Conservation (phyloP, 2,113 vertebrate genomes). For the Catharus minimus region DNA sequence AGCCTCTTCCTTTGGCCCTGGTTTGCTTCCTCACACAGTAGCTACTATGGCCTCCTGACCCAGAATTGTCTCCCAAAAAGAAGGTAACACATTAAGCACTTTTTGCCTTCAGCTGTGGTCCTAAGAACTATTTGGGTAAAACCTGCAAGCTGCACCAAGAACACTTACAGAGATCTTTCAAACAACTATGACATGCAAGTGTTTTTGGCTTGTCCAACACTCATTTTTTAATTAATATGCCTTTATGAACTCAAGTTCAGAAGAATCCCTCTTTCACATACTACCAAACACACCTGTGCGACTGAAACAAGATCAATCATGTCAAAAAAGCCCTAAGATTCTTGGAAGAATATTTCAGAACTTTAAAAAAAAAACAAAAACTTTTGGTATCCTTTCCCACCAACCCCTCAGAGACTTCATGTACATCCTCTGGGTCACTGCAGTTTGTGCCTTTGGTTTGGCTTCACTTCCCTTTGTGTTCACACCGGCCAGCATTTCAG, state of each 20-base stretch:
- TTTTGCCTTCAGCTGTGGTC: neutral
- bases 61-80: neutral
- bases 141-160: neutral
- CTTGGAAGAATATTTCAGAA: neutral
- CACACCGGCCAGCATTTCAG: neutral
- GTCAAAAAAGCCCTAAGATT: neutral
- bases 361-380: neutral
- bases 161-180: neutral
- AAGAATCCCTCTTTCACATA: neutral
- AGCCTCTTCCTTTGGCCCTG: neutral
- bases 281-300: neutral
- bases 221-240: neutral
- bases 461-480: fast-evolving
- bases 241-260: neutral
- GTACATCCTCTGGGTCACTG: neutral
- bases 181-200: neutral
- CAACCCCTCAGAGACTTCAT: neutral
- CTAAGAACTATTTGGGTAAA: neutral
- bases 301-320: neutral
- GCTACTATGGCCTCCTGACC: neutral
- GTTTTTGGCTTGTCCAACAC: neutral
- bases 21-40: neutral
- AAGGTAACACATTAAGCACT: neutral
- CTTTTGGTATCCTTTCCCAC: neutral
- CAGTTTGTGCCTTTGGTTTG: neutral